Evolutionary conservation across 2,888 invertebrate genomes (phyloP).

Genomic region (Xanthorhoe spadicearia): DNA sequence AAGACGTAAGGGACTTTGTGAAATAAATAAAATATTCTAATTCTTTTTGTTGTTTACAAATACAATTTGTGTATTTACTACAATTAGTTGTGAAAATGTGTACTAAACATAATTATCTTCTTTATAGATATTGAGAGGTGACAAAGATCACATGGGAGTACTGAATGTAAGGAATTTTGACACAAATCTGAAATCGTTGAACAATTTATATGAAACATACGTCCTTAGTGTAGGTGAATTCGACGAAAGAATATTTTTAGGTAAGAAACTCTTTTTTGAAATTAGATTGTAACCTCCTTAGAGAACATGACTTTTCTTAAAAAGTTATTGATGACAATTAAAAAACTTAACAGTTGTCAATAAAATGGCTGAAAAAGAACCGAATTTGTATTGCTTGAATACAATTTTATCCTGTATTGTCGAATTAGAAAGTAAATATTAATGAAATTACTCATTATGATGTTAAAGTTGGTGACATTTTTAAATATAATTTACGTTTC

Average conservation of each 20-base stretch:
- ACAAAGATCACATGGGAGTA: conserved; percentile 88
- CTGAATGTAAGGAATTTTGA: conserved; percentile 93
- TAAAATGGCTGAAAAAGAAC: conserved; percentile 27
- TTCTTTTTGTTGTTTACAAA: neutral
- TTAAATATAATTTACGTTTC: conserved; percentile 40
- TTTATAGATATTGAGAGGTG: conserved; percentile 89
- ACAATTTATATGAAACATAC: conserved; percentile 95
- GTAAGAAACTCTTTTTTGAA: conserved; percentile 73
- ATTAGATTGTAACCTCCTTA: conserved; percentile 1
- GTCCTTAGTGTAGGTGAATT: conserved; percentile 96
- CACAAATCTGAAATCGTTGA: conserved; percentile 92
- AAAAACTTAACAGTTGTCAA: neutral
- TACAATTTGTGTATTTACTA: neutral
- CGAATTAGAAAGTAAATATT: conserved; percentile 52
- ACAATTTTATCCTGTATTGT: conserved; percentile 59
- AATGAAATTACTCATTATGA: neutral
- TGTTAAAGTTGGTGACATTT: conserved; percentile 8
- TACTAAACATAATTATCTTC: conserved; percentile 1
- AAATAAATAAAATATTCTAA: neutral
- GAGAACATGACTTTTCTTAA: conserved; percentile 7
- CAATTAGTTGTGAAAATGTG: no score
- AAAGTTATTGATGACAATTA: neutral
- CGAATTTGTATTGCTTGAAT: conserved; percentile 54
- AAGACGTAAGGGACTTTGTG: conserved; percentile 81
- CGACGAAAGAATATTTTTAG: conserved; percentile 97